phyloP scores from a whole-genome alignment of 1,140 invertebrate genomes.

The Eurytemora carolleeae region DNA sequence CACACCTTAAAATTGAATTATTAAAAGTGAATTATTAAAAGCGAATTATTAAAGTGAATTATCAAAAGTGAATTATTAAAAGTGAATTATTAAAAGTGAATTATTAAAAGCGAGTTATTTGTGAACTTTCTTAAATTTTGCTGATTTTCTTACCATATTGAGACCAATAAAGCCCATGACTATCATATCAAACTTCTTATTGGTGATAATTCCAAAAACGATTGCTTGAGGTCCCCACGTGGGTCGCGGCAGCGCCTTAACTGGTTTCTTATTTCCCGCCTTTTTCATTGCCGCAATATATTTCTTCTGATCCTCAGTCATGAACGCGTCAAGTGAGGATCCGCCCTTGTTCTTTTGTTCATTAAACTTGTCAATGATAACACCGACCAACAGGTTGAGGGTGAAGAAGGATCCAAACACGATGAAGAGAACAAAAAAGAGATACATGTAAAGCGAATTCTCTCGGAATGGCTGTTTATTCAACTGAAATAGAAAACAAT shows the following conservation, averaged over 20 bases:
- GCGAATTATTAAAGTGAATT: no score
- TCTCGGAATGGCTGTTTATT: conserved; percentile 74
- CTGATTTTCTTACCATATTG: conserved; percentile 98
- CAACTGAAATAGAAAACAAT: conserved; percentile 43
- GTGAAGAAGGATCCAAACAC: conserved; percentile 15
- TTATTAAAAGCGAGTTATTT: no score
- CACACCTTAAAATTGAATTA: conserved; percentile 6
- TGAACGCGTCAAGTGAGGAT: conserved; percentile 95
- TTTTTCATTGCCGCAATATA: conserved; percentile 99
- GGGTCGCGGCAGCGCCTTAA: conserved; percentile 91
- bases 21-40: no score
- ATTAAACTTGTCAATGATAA: conserved; percentile 16
- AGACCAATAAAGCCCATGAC: conserved; percentile 97
- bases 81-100: no score
- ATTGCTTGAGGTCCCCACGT: conserved; percentile 86
- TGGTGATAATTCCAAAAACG: conserved; percentile 88
- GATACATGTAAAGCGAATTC: conserved; percentile 84
- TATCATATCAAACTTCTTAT: conserved; percentile 97
- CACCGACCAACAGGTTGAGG: conserved; percentile 14
- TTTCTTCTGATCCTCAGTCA: conserved; percentile 99
- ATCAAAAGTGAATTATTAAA: no score
- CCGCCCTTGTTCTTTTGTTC: conserved; percentile 37
- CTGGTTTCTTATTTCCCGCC: conserved; percentile 91
- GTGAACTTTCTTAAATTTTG: no score
- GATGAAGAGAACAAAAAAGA: conserved; percentile 59